Base-by-base conservation (phyloP, 2,797 vertebrate genomes). In the Sebastes variabilis region DNA sequence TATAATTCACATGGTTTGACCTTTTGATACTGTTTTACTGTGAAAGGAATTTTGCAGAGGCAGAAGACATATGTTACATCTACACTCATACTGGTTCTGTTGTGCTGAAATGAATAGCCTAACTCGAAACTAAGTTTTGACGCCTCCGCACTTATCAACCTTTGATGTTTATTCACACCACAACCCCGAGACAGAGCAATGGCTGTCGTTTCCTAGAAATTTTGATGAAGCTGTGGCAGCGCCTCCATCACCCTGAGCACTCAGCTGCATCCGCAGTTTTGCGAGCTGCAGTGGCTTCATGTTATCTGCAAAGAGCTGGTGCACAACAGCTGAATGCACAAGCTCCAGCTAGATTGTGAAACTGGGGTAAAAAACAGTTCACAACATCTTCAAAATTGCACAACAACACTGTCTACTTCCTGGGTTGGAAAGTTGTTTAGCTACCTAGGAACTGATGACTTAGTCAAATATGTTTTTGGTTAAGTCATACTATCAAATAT, bases 161-260 rank as follows among this genome's bases (percentile, higher is more conserved):
- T 46, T 69, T 86, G 70, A 67, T 82, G 72, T 75, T 74, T 78
- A 36, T 81, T 89, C 81, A 72, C 83, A 82, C 87, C 79, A 66
- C 80, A 82, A 69, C 46, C 67, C 65, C 58, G 10, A 75, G 30
- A 12, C 5, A n/a, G 25, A 75, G 71, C 32, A 1, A n/a, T 59
- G 10, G 61, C 68, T 90, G 73, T 73, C 3, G 75, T 93, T 92
- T 94, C 89, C 91, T 94, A 81, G 92, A 93, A 95, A 86, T 93
- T 58, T 58, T 8, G 64, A 55, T 34, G 34, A 32, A 20, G 25
- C 62, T n/a, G 67, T 22, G 20, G 58, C 34, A 62, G n/a, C 71
- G 11, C 60, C 73, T 72, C 42, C 14, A 8, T 60, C 11, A 2
- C 34, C 3, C 66, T 0, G 32, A 69, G 67, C 36, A 1, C 72